Base-by-base conservation (phyloP, 2,888 invertebrate genomes). In the Drosophila testacea region DNA sequence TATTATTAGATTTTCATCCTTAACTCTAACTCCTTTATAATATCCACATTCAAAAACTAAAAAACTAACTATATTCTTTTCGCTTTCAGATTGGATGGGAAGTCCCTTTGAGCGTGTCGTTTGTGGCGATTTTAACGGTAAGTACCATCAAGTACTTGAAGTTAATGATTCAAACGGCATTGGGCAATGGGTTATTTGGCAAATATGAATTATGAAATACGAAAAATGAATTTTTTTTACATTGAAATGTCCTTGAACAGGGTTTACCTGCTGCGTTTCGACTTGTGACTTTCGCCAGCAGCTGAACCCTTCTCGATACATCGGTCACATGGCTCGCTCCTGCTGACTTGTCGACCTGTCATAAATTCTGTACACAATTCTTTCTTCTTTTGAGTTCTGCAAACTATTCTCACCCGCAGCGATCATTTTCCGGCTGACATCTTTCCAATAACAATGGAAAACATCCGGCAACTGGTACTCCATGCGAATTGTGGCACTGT, bases 51-150 rank as follows among this genome's bases (percentile, higher is more conserved):
- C n/a, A 16, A 46, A 16, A 16, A 50, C 34, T 10, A 30, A 52
- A 38, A 48, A 47, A 34, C 47, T 39, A 56, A 63, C 38, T 10
- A 41, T 42, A 9, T 16, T 69, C 60, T 69, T 75, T 28, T 65
- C 61, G 6, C 28, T 90, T 91, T 10, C 95, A 97, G 97, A 97
- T 95, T 97, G 97, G 97, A 97, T 97, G 96, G 97, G 96, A 94
- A 97, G 96, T 94, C 97, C 97, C 92, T 97, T 97, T 94, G 97
- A 97, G 94, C 95, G 97, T 94, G 97, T 97, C 94, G 97, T 97
- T 94, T 97, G 97, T 95, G 97, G 97, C 95, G 96, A 97, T 96
- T 97, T 96, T 93, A 95, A 95, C 95, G 96, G 96, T 96, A 95
- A 94, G 95, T 95, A 85, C 77, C 47, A 41, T 22, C 16, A n/a